Evolutionary conservation across 2,113 vertebrate species (phyloP).

Genomic region (Ursus arctos): DNA sequence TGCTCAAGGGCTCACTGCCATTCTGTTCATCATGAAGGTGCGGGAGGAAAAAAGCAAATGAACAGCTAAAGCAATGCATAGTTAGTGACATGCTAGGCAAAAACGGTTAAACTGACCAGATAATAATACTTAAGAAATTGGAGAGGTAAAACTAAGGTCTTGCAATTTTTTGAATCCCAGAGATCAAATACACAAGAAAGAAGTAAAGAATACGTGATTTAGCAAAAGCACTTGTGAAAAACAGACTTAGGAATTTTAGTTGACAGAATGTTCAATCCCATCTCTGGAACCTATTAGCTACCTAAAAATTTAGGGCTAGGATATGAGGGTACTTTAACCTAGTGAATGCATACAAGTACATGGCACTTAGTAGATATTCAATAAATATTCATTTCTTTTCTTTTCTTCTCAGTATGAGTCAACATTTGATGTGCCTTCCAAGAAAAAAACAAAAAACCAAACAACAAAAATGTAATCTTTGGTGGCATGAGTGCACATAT

Average conservation of each 20-base stretch:
- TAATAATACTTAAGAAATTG: neutral
- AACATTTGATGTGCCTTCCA: neutral
- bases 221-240: neutral
- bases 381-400: neutral
- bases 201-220: neutral
- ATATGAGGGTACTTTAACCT: neutral
- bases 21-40: neutral
- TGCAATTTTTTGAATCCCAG: neutral
- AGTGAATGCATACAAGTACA: neutral
- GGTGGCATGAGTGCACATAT: neutral
- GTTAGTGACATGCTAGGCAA: neutral
- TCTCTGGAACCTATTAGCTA: neutral
- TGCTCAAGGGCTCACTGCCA: neutral
- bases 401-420: neutral
- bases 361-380: neutral
- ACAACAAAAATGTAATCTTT: neutral
- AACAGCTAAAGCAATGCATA: neutral
- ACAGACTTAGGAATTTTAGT: neutral
- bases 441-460: neutral
- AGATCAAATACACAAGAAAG: neutral
- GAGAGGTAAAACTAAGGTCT: neutral
- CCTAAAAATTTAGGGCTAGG: too few species aligned
- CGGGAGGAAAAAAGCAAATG: neutral
- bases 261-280: neutral
- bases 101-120: neutral